Conservation (phyloP, 2,888 invertebrate genomes). For the Isoperla grammatica region DNA sequence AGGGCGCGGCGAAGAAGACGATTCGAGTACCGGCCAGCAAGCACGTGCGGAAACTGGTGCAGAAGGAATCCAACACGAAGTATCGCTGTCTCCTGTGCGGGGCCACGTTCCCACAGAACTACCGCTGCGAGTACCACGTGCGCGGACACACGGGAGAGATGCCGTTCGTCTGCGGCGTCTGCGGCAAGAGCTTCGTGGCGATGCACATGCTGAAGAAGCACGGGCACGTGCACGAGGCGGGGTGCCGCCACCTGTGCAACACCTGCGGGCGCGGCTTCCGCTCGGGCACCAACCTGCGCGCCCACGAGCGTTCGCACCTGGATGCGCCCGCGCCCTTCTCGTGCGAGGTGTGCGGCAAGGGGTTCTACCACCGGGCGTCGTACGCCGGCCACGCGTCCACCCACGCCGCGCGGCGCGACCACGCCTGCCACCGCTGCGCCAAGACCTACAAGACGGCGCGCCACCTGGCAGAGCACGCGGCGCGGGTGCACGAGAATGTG, state of each 20-base stretch:
- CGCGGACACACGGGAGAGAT: neutral
- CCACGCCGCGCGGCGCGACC: neutral
- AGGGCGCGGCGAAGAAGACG: neutral
- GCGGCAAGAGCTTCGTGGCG: neutral
- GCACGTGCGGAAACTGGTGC: neutral
- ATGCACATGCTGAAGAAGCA: neutral
- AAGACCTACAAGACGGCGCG: neutral
- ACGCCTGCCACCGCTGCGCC: neutral
- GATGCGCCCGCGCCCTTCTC: neutral
- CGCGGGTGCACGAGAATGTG: neutral
- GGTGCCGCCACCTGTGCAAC: neutral
- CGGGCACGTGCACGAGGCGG: neutral
- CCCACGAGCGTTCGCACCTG: neutral
- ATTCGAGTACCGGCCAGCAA: neutral
- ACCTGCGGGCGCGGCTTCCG: neutral
- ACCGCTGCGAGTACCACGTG: conserved; percentile 2
- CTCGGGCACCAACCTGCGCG: neutral
- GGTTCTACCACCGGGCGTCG: neutral
- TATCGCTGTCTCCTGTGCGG: neutral
- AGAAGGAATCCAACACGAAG: neutral
- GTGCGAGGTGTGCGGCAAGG: neutral
- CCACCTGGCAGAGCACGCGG: conserved; percentile 7
- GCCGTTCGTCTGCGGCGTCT: neutral
- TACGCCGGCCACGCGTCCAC: neutral
- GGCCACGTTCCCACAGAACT: neutral